Evolutionary conservation across 64 coral and sea anemone genomes (phyloP), one percentile per base, ranked within the genome.

Genomic region (Stichodactyla helianthus): DNA sequence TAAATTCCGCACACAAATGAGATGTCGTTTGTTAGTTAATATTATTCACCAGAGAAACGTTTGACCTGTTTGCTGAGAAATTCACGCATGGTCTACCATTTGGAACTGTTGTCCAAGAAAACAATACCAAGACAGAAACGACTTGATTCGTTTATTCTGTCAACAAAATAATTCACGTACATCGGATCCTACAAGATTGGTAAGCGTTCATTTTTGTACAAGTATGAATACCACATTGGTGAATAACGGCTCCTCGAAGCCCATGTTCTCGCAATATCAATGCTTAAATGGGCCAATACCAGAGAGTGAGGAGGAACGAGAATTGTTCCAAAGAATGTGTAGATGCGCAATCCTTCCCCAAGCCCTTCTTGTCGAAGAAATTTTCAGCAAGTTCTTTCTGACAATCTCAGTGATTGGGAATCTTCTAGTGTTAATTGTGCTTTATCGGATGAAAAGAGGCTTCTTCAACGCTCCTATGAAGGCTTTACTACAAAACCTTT

Each of bases 321-420:
- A 27, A 25, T 2, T 26, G 10, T 84, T 84, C 59, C 19, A 62
- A 19, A 35, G 23, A 9, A 17, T 84, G 15, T 84, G 83, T 84
- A 6, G 14, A 12, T 84, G 83, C 25, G 4, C 3, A 6, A 31
- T 62, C 20, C 6, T 84, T 0, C 15, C 52, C 7, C 27, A 58
- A 51, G 9, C 83, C 17, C 83, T 63, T 7, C 23, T 90, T 59
- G 86, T 57, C 7, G 94, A 97, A 56, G 25, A 89, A 28, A 79
- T 97, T 16, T 87, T 97, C 57, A 97, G 83, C 76, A 92, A 92
- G 28, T 67, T 97, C 53, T 86, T 97, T 17, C 51, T 97, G 5
- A 50, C 88, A 44, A 93, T 97, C n/a, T 93, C 91, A 15, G 31
- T 93, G 25, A 76, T 93, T 14, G 94, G 94, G 7, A 97, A 97